A percentile compares a stretch with the other conserved stretches of the same genome.
phyloP scores from a whole-genome alignment of 2,888 invertebrate species.

The Lycocerus yunnanus region DNA sequence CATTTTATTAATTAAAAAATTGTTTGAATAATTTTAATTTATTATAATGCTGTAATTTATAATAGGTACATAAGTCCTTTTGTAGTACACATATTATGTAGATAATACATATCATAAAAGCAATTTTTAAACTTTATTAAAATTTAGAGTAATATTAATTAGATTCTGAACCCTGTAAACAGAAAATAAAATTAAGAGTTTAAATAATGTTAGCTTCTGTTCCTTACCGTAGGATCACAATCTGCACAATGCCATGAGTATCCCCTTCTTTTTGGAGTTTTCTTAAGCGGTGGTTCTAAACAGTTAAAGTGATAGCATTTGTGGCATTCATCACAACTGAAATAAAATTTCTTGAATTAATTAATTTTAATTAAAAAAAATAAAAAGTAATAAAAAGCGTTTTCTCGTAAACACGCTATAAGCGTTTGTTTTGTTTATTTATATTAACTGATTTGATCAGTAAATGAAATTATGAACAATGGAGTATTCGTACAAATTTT shows the following conservation, averaged over 20 bases:
- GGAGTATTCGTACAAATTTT: no score
- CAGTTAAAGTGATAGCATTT: slow-evolving; percentile 92
- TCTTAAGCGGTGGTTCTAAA: slow-evolving; percentile 90
- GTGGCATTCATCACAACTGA: slow-evolving; percentile 88
- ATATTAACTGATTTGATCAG: no score
- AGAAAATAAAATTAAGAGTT: neutral
- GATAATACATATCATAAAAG: neutral
- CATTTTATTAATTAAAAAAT: no score
- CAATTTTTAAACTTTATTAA: neutral
- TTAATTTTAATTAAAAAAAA: no score
- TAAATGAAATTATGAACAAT: no score
- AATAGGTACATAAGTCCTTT: neutral
- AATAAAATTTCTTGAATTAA: slow-evolving; percentile 31
- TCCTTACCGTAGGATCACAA: slow-evolving; percentile 87
- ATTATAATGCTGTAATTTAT: neutral
- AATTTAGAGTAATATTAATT: slow-evolving; percentile 24
- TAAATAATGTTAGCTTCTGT: neutral
- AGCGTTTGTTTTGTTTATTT: neutral
- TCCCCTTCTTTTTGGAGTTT: slow-evolving; percentile 90
- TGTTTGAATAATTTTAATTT: neutral
- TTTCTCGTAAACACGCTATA: no score
- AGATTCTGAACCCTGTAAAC: slow-evolving; percentile 43
- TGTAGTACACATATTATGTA: neutral
- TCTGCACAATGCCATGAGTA: slow-evolving; percentile 96
- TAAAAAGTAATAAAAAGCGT: no score